Base-by-base conservation (phyloP, 92 coral and sea anemone genomes). In the Nematostella vectensis region DNA sequence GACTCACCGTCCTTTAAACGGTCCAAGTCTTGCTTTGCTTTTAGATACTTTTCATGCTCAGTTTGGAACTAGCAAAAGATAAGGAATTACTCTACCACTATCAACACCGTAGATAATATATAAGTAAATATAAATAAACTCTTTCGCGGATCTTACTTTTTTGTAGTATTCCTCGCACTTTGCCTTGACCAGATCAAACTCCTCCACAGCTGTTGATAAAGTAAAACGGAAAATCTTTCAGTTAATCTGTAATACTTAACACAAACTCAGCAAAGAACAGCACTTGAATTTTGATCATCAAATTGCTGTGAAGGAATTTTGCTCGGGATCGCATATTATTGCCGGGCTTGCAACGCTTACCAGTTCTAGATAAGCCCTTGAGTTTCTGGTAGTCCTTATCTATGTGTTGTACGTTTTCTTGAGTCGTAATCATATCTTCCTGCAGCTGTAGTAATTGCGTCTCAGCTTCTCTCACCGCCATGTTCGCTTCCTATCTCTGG, bases 21-120 rank as follows among this genome's bases (percentile, higher is more conserved):
- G 26, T 93, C 99, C 54, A 93, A 58, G 50, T 93, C 99, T 53
- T 80, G 82, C 53, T 71, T 93, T 25, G 75, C 89, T 51, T 84
- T 85, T 11, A 72, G 65, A 67, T 78, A 87, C 60, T 80, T 83
- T 45, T 68, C 69, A 22, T 72, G 93, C 53, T 93, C 96, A 15
- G 70, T 82, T 49, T 81, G 61, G 79, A 58, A 93, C 99, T 93
- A 49, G 15, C 47, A 57, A 26, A 53, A 64, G n/a, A n/a, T n/a
- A n/a, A n/a, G n/a, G n/a, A n/a, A n/a, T n/a, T n/a, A n/a, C n/a
- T n/a, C n/a, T n/a, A n/a, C n/a, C n/a, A n/a, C n/a, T n/a, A n/a
- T n/a, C n/a, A n/a, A n/a, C n/a, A n/a, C n/a, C n/a, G n/a, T n/a
- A n/a, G n/a, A n/a, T n/a, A n/a, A n/a, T n/a, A n/a, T n/a, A n/a